These are phyloP conservation scores for Chiloscyllium plagiosum DNA, from an alignment of 2,113 vertebrate genomes.

Conservation along the genomic window DNA sequence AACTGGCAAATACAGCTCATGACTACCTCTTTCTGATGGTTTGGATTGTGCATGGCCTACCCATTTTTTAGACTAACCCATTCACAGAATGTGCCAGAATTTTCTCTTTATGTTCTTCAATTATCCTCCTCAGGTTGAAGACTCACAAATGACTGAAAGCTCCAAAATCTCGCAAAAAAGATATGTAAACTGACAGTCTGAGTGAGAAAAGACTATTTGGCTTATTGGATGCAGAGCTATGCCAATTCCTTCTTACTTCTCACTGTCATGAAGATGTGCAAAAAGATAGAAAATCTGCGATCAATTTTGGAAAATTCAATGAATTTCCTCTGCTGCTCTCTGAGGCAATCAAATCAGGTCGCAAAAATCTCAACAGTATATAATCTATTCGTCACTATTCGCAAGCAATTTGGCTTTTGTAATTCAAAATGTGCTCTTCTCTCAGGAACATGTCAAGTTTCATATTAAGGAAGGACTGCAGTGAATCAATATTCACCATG, in stretches of 20 bases:
- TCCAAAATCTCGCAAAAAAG: not conserved
- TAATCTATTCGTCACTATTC: not conserved
- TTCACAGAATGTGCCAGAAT: not conserved
- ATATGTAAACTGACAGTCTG: not conserved
- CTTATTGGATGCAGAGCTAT: not conserved
- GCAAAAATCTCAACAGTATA: not conserved
- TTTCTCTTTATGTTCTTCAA: not conserved
- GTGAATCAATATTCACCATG: not conserved
- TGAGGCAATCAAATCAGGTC: not conserved
- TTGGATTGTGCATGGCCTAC: not conserved
- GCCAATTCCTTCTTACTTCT: not conserved
- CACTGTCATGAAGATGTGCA: not conserved
- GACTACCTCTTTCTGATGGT: not conserved
- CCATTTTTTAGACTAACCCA: not conserved
- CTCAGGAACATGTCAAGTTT: not conserved
- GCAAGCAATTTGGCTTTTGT: not conserved
- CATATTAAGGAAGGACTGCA: not conserved
- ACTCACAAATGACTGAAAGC: not conserved
- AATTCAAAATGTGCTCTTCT: not conserved
- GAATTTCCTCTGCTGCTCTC: not conserved
- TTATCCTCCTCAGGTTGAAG: not conserved
- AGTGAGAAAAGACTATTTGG: not conserved
- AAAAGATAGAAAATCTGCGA: not conserved
- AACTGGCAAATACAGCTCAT: not conserved
- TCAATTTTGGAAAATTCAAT: not conserved